phyloP scores from a whole-genome alignment of 2,888 invertebrate genomes.

The Ommatoiulus sabulosus region DNA sequence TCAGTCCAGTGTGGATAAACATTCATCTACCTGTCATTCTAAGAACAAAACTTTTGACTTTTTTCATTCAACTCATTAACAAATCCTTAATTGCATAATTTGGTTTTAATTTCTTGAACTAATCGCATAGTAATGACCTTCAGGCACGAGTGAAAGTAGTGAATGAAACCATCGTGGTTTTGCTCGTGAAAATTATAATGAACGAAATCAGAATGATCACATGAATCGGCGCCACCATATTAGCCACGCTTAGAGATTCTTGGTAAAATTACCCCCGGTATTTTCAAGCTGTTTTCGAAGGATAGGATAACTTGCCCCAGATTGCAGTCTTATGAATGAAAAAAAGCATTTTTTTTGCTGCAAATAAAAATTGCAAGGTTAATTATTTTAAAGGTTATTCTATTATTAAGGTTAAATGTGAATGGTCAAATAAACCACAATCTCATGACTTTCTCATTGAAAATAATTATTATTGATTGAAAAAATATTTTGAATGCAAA shows the following conservation, averaged over 20 bases:
- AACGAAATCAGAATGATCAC: background rate
- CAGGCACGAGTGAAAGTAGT: background rate
- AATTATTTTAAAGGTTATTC: too few species aligned
- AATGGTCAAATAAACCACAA: too few species aligned
- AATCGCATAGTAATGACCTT: constrained; percentile 27
- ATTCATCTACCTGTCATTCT: background rate
- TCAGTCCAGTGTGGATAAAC: background rate
- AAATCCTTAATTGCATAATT: background rate
- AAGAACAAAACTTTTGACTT: constrained; percentile 24
- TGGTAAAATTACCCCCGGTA: background rate
- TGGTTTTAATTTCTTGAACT: background rate
- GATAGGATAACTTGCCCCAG: background rate
- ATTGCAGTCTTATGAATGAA: background rate
- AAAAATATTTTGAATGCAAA: too few species aligned
- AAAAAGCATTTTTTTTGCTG: background rate
- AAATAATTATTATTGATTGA: too few species aligned
- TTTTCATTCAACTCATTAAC: constrained; percentile 32
- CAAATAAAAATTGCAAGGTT: background rate
- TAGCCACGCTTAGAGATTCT: background rate
- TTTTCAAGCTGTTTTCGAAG: background rate
- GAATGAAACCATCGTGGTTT: background rate
- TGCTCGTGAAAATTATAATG: background rate
- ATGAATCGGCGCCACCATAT: background rate
- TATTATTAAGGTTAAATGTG: too few species aligned
- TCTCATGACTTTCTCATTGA: too few species aligned